phyloP scores from a whole-genome alignment of 2,888 invertebrate genomes.

The Zele albiditarsus region DNA sequence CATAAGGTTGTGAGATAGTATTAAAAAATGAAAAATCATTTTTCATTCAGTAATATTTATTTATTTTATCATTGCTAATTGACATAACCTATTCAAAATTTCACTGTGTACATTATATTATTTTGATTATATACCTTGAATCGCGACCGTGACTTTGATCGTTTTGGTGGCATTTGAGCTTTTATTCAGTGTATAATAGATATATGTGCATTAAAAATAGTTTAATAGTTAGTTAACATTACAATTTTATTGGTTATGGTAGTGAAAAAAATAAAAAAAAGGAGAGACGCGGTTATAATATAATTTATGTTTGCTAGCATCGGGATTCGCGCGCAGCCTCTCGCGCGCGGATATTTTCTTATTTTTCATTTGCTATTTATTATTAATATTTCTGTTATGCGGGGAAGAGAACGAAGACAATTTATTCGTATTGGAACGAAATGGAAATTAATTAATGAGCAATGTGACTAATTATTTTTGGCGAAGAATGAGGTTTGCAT shows the following conservation, averaged over 20 bases:
- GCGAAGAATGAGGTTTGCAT: background rate
- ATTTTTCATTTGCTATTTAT: background rate
- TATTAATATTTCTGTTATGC: too few relatives aligned
- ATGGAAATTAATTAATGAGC: background rate
- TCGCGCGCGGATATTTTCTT: background rate
- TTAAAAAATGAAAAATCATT: too few relatives aligned
- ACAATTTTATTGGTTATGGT: conserved; percentile 14
- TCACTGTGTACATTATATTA: background rate
- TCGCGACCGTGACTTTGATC: conserved; percentile 61
- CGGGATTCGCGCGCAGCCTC: background rate
- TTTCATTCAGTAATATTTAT: background rate
- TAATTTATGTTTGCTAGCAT: conserved; percentile 3
- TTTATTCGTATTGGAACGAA: background rate
- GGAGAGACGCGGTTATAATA: background rate
- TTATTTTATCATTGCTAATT: background rate
- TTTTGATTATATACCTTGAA: conserved; percentile 61
- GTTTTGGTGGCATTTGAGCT: conserved; percentile 64
- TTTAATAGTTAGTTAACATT: conserved; percentile 10
- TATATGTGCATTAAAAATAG: conserved; percentile 13
- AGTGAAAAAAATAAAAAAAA: conserved; percentile 12
- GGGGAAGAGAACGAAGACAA: too few relatives aligned
- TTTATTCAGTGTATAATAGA: conserved; percentile 35
- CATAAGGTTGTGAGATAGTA: background rate
- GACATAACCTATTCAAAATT: background rate
- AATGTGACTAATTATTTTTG: background rate